Percentiles rank a stretch among this genome's conserved stretches.
Evolutionary conservation across 2,113 vertebrate species (phyloP).

Genomic region (Ardeotis arabs): DNA sequence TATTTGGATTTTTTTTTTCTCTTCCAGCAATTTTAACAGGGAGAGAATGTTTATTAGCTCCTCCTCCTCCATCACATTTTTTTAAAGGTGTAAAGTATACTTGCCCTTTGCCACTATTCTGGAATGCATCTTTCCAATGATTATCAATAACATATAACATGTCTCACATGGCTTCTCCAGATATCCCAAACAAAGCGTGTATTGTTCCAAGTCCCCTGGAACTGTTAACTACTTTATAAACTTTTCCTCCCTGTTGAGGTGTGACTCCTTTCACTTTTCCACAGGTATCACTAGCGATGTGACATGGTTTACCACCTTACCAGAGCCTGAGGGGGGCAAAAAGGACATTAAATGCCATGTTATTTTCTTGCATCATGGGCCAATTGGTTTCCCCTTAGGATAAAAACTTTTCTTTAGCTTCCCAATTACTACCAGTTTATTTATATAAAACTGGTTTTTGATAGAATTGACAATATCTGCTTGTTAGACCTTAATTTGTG

Average conservation of each 20-base stretch:
- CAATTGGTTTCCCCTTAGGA: neutral
- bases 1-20: neutral
- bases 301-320: neutral
- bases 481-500: neutral
- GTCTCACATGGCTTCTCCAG: neutral
- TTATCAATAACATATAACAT: neutral
- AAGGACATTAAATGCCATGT: accelerated
- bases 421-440: neutral
- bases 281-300: neutral
- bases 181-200: neutral
- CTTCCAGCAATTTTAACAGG: neutral
- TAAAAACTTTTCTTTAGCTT: neutral
- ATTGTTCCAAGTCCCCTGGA: neutral
- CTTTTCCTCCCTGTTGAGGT: no score
- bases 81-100: neutral
- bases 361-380: neutral
- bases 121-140: neutral
- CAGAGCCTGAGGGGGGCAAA: neutral
- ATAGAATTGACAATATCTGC: neutral
- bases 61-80: neutral
- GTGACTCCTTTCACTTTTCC: neutral
- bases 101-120: neutral
- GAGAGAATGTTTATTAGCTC: neutral
- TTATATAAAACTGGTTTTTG: neutral
- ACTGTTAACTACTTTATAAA: neutral